A percentile compares a stretch with the other conserved stretches of the same genome.
phyloP scores from a whole-genome alignment of 2,797 vertebrate genomes.

The Pyrocephalus nanus region DNA sequence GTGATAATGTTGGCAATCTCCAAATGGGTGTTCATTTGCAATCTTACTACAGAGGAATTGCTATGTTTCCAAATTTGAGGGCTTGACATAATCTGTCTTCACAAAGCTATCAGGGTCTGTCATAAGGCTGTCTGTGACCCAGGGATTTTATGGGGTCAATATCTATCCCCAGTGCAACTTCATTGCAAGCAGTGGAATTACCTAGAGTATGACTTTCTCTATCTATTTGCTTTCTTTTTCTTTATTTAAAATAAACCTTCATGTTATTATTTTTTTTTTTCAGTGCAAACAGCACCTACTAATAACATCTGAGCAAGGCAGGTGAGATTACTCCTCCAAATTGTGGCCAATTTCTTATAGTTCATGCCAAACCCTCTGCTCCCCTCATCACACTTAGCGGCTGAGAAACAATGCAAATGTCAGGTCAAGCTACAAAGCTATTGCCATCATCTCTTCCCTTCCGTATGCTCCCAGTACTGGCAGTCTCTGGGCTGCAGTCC shows the following conservation, averaged over 20 bases:
- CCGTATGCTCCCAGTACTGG: constrained; percentile 59
- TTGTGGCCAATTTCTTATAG: not conserved
- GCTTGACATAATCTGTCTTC: constrained; percentile 61
- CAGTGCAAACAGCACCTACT: not conserved
- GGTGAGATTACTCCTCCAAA: not conserved
- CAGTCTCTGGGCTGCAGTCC: constrained; percentile 70
- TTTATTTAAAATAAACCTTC: not conserved
- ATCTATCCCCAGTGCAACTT: constrained; percentile 28
- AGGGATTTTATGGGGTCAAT: constrained; percentile 48
- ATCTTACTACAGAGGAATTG: constrained; percentile 59
- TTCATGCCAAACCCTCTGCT: constrained; percentile 18
- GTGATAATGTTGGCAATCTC: constrained; percentile 70
- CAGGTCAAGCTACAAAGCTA: constrained; percentile 55
- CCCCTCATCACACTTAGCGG: not conserved
- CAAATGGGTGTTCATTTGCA: constrained; percentile 68
- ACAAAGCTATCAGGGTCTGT: constrained; percentile 55
- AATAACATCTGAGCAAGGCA: not conserved
- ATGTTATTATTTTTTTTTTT: not conserved
- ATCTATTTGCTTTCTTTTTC: not conserved
- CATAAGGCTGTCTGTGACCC: constrained; percentile 33
- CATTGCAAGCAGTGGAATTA: not conserved
- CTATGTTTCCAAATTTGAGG: constrained; percentile 58
- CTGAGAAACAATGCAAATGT: constrained; percentile 56
- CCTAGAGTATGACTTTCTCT: not conserved
- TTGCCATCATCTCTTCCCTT: constrained; percentile 60